Base-by-base conservation (phyloP, 2,113 vertebrate species). In the Miniopterus natalensis region DNA sequence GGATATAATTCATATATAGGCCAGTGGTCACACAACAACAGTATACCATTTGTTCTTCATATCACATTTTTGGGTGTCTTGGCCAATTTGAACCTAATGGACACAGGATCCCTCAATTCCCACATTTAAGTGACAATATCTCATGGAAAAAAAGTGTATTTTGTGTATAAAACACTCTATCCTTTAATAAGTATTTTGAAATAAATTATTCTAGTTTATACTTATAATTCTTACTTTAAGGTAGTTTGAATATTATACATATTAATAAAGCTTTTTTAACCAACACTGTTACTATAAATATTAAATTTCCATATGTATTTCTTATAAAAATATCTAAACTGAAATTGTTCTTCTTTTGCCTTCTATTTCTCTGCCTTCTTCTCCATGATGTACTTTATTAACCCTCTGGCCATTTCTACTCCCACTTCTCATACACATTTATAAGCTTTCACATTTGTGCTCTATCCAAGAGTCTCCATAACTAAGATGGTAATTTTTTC, bases 331-430 rank as follows among this genome's bases (percentile, higher is more conserved):
- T 74, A 6, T 90, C 81, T 90, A 81, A 88, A 75, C n/a, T 74
- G 31, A 94, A 94, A 84, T 93, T 92, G 20, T 59, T 68, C 83
- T 95, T 84, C 29, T 57, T 95, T 85, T 95, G 85, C 91, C 92
- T 95, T 85, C 90, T 83, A n/a, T 96, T 92, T 93, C 86, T 88
- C 88, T 97, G 78, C 45, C 57, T 95, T 95, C 87, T 97, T 84
- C 95, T 95, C 94, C 90, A 74, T 94, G 87, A 73, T 77, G 57
- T 73, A 83, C 31, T 51, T 92, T 94, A 92, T 83, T 10, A 13
- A 87, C 86, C 86, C 96, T 95, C 87, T 77, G 79, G 92, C 84
- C 95, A 96, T 96, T 96, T 96, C 86, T 84, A 70, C 57, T 95
- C 87, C 57, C 40, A 84, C 68, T 96, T 97, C 83, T 95, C 78